phyloP scores from a whole-genome alignment of 2,888 invertebrate species.

The Leptopilina syphax region DNA sequence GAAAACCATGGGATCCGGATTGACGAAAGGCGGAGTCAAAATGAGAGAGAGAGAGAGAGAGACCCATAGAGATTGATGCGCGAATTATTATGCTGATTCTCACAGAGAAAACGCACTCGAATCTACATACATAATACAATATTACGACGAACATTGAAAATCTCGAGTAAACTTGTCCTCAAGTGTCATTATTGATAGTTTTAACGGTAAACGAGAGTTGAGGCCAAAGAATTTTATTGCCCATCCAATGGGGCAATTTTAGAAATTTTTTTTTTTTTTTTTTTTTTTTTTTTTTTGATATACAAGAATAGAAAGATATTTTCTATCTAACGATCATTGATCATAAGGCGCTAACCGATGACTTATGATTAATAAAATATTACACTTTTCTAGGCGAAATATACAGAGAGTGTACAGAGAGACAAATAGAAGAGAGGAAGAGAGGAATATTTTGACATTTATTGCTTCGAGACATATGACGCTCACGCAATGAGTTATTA shows the following conservation, averaged over 20 bases:
- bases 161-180: slow-evolving; percentile 15
- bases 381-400: not conserved
- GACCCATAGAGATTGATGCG: slow-evolving; percentile 14
- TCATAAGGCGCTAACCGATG: slow-evolving; percentile 30
- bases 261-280: no score
- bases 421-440: not conserved
- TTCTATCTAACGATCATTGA: slow-evolving; percentile 12
- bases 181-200: slow-evolving; percentile 34
- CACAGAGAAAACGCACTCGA: slow-evolving; percentile 5
- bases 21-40: slow-evolving; percentile 54
- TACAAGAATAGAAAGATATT: no score
- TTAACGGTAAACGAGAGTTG: not conserved
- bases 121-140: not conserved
- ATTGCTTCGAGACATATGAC: slow-evolving; percentile 1
- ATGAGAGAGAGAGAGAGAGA: no score
- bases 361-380: slow-evolving; percentile 36
- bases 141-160: slow-evolving; percentile 10
- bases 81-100: slow-evolving; percentile 8
- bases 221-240: no score
- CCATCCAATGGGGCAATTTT: no score
- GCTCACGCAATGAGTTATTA: slow-evolving; percentile 11
- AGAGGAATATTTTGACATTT: slow-evolving; percentile 9
- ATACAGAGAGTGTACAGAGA: no score
- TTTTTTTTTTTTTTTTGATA: no score
- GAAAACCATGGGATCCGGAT: slow-evolving; percentile 59